Conservation (phyloP, 64 coral and sea anemone species). For the Pocillopora damicornis region DNA sequence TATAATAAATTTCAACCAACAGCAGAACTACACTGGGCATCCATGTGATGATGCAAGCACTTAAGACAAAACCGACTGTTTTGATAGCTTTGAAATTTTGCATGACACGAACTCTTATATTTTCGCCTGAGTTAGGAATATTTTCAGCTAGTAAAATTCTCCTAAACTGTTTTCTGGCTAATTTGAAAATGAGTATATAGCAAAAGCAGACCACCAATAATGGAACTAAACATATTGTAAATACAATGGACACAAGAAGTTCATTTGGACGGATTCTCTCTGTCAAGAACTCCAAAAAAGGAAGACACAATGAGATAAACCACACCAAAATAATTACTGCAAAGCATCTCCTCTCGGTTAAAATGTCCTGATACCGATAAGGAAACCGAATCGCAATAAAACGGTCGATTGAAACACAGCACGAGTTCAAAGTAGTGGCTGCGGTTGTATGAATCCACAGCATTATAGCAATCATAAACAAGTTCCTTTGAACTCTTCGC, state of each 20-base stretch:
- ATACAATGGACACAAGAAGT: neutral
- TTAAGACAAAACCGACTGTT: too few relatives aligned
- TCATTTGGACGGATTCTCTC: too few relatives aligned
- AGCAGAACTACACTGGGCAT: too few relatives aligned
- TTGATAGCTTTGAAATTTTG: too few relatives aligned
- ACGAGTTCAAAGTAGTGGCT: neutral
- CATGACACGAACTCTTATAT: too few relatives aligned
- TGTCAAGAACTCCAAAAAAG: too few relatives aligned
- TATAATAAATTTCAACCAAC: too few relatives aligned
- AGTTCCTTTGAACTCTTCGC: too few relatives aligned
- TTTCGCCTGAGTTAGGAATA: too few relatives aligned
- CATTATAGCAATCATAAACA: too few relatives aligned
- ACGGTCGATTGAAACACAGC: too few relatives aligned
- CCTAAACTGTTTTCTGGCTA: neutral
- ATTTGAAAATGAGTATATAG: slow-evolving; percentile 7
- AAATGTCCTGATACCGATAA: slow-evolving; percentile 3
- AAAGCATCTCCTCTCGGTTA: neutral
- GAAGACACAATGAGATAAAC: neutral
- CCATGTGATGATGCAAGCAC: too few relatives aligned
- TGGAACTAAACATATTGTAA: neutral
- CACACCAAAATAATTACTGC: neutral
- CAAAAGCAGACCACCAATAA: neutral
- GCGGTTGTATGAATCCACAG: neutral
- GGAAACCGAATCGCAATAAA: slow-evolving; percentile 10
- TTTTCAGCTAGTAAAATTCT: neutral